A percentile compares a stretch with the other conserved stretches of the same genome.
These are phyloP conservation scores for Silurus asotus DNA, from an alignment of 2,113 vertebrate genomes.

Conservation along the genomic window DNA sequence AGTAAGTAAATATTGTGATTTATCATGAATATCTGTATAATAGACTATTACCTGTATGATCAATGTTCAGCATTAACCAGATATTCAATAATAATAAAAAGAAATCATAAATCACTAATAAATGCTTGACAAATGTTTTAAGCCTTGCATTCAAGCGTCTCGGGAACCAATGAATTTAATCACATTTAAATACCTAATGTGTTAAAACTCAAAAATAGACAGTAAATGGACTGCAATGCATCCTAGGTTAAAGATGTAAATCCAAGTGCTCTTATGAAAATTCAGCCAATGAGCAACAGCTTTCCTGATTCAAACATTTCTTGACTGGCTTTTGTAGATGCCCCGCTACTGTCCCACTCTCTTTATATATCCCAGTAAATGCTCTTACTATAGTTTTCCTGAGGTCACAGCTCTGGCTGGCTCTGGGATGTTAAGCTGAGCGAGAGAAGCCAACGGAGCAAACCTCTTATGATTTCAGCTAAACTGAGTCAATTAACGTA, in stretches of 20 bases:
- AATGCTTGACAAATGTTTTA: neutral
- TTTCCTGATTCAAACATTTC: constrained; percentile 45
- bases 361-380: constrained; percentile 34
- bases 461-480: constrained; percentile 58
- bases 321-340: constrained; percentile 43
- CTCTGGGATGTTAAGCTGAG: constrained; percentile 3
- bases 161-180: neutral
- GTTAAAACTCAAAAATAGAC: neutral
- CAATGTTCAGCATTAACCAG: neutral
- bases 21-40: neutral
- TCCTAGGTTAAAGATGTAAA: neutral
- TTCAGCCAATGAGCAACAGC: constrained; percentile 19
- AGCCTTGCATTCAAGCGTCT: neutral
- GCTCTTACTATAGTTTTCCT: constrained; percentile 11
- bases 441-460: constrained; percentile 44
- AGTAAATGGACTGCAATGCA: neutral
- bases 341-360: neutral
- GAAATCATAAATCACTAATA: neutral
- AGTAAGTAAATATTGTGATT: neutral
- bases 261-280: constrained; percentile 19
- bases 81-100: neutral
- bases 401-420: neutral
- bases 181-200: neutral
- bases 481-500: constrained; percentile 51
- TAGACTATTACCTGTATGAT: too few species aligned